phyloP scores from a whole-genome alignment of 2,888 invertebrate genomes.

The Marronus borbonicus region DNA sequence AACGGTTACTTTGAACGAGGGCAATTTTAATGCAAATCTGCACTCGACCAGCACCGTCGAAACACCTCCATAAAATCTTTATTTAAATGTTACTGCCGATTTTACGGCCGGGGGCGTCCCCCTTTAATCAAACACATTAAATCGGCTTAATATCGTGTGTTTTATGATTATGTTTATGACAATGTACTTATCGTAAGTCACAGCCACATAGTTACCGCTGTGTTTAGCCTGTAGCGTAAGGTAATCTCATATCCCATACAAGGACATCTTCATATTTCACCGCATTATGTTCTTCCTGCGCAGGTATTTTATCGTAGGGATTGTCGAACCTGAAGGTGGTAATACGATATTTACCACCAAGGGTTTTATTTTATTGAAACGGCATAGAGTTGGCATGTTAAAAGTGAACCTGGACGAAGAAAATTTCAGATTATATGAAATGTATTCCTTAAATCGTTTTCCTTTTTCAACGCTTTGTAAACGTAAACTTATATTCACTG shows the following conservation, averaged over 20 bases:
- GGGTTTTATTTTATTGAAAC: not conserved
- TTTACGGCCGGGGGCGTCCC: not conserved
- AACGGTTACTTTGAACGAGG: too few relatives aligned
- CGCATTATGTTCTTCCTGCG: not conserved
- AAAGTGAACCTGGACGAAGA: not conserved
- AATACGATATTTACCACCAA: constrained; percentile 17
- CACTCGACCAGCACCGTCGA: not conserved
- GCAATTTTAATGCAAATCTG: too few relatives aligned
- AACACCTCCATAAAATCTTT: constrained; percentile 10
- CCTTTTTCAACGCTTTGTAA: not conserved
- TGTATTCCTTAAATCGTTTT: not conserved
- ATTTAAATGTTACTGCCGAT: constrained; percentile 20
- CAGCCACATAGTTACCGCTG: constrained; percentile 2
- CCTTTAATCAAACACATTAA: constrained; percentile 35
- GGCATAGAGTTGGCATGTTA: not conserved
- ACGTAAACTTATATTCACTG: not conserved
- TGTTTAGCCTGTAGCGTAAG: not conserved
- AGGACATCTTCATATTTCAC: constrained; percentile 27
- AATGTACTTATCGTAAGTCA: constrained; percentile 35
- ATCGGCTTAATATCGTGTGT: constrained; percentile 23
- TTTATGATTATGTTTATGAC: constrained; percentile 27
- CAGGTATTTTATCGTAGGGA: constrained; percentile 14
- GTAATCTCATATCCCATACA: not conserved
- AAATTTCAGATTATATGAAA: constrained; percentile 15
- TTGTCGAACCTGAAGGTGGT: constrained; percentile 10